A percentile compares a stretch with the other conserved stretches of the same genome.
Evolutionary conservation across 2,113 vertebrate genomes (phyloP).

Genomic region (Bubo bubo): DNA sequence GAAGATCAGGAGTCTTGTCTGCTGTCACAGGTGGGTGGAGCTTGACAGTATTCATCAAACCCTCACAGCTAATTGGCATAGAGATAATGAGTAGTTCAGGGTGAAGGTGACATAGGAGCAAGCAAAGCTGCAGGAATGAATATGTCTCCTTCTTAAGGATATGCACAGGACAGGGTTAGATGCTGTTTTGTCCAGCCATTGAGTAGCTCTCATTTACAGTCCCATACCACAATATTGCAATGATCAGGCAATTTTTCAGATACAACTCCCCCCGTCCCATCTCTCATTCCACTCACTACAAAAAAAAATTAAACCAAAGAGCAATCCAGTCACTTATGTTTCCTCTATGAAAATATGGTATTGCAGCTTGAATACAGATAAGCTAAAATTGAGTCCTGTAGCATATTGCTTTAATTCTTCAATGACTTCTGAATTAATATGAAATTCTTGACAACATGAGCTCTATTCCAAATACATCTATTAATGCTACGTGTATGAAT

Average conservation of each 20-base stretch:
- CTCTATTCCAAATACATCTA: not conserved
- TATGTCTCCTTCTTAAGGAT: not conserved
- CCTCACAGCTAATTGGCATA: not conserved
- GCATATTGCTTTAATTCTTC: not conserved
- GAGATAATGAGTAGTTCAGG: not conserved
- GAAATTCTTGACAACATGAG: not conserved
- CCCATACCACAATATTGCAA: not conserved
- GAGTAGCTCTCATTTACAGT: not conserved
- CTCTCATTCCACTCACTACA: not conserved
- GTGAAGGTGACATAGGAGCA: not conserved
- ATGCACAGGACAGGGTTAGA: not conserved
- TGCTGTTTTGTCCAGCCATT: not conserved
- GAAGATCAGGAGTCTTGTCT: not conserved
- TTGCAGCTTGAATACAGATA: not conserved
- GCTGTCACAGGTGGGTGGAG: not conserved
- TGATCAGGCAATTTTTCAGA: not conserved
- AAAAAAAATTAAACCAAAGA: not conserved
- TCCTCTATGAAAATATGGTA: not conserved
- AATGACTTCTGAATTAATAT: not conserved
- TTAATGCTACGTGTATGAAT: conserved; percentile 53
- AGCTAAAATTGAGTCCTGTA: not conserved
- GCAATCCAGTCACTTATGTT: not conserved
- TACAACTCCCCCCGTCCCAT: fast-evolving
- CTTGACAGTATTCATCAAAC: not conserved
- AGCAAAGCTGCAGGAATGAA: not conserved